Evolutionary conservation across 2,888 invertebrate genomes (phyloP), one percentile per base, ranked within the genome.

Genomic region (Clostera curtula): DNA sequence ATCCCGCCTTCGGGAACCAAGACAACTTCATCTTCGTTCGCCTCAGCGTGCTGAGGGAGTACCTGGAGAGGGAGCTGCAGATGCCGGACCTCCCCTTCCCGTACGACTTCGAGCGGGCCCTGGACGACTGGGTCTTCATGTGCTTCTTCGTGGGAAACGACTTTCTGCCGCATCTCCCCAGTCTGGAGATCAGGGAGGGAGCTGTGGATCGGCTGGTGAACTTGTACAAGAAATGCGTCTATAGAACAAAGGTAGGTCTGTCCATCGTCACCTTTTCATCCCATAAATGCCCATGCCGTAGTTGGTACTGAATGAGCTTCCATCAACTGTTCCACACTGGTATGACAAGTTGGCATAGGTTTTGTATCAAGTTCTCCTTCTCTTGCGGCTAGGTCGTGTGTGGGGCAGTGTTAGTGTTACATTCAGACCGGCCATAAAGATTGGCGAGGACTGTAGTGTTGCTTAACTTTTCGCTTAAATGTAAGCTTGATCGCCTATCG

Each of bases 141-240:
- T 99, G 99, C 66, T 99, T 99, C 85, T 99, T 99, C 75, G 98
- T 98, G 26, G 99, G 99, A 24, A 99, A 99, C 64, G 99, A 99
- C 79, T 99, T 99, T 67, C 73, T 99, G 51, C 99, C 99, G 0
- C 99, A 99, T 85, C 85, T 99, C 43, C 99, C 99, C 3, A 97
- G 97, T 25, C 79, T 99, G 48, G 98, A 99, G 86, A 99, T 99
- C 58, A 87, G 97, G 24, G 98, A 98, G 82, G 94, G 93, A 0
- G 98, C 99, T 0, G 97, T 99, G 24, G 98, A 99, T 72, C 85
- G 97, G 27, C 87, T 99, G 9, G 92, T 99, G 4, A 90, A 87
- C 46, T 77, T 99, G 34, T 99, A 99, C 68, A 99, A 99, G 83
- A 93, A 93, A 59, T 90, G 93, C 45, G 96, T 97, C 6, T 94